phyloP scores from a whole-genome alignment of 2,113 vertebrate species.

The Aptenodytes patagonicus region DNA sequence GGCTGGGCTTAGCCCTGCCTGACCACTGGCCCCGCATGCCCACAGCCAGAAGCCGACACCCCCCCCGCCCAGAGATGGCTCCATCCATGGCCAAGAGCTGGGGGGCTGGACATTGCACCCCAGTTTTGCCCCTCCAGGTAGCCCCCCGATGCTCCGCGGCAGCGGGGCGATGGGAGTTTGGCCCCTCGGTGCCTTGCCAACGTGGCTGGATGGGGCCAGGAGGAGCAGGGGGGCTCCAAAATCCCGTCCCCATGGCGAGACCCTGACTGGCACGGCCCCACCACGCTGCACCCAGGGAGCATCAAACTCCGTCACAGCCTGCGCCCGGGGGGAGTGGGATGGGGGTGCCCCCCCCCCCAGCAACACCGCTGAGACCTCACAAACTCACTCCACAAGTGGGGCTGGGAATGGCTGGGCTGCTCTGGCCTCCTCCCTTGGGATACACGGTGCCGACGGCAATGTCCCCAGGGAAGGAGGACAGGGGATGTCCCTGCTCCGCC shows the following conservation, averaged over 20 bases:
- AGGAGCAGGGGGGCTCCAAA: neutral
- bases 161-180: rapidly evolving
- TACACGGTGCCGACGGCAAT: rapidly evolving
- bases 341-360: rapidly evolving
- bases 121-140: neutral
- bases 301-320: neutral
- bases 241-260: rapidly evolving
- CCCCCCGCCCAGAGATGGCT: neutral
- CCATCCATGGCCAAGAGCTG: neutral
- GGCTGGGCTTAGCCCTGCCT: neutral
- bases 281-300: rapidly evolving
- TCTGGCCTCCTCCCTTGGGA: neutral
- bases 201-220: neutral
- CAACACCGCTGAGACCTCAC: neutral
- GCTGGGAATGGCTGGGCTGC: neutral
- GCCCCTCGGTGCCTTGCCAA: neutral
- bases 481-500: neutral
- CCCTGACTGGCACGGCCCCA: rapidly evolving
- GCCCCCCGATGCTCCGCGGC: rapidly evolving
- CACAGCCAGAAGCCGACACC: neutral
- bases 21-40: neutral
- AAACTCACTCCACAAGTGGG: neutral
- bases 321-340: rapidly evolving
- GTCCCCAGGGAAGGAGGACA: neutral
- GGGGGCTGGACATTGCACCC: neutral